A percentile compares a stretch with the other conserved stretches of the same genome.
Conservation (phyloP, 2,888 invertebrate genomes). For the Dryocosmus kuriphilus region DNA sequence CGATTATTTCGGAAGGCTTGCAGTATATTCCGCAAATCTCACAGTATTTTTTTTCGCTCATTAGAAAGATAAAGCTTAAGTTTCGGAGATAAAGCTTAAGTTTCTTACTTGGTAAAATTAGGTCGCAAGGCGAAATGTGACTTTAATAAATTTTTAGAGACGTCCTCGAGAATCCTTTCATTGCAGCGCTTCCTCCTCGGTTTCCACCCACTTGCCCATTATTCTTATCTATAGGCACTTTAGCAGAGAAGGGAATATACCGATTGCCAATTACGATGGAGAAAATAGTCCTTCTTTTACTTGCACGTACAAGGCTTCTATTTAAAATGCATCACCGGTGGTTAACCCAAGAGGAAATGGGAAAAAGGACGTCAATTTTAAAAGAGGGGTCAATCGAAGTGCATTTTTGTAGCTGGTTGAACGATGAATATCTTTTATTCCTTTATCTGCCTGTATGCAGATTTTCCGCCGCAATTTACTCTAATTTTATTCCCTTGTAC, state of each 20-base stretch:
- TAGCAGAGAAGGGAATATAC: slow-evolving; percentile 12
- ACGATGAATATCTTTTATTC: slow-evolving; percentile 23
- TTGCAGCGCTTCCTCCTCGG: slow-evolving; percentile 24
- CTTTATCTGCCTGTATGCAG: background rate
- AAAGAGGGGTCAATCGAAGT: slow-evolving; percentile 13
- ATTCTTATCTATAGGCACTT: slow-evolving; percentile 36
- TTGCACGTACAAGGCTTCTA: slow-evolving; percentile 4
- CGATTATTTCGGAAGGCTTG: background rate
- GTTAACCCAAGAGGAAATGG: background rate
- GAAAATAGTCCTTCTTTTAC: slow-evolving; percentile 9
- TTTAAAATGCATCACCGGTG: slow-evolving; percentile 21
- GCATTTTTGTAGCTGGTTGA: slow-evolving; percentile 8
- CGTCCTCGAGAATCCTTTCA: slow-evolving; percentile 34
- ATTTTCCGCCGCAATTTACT: background rate
- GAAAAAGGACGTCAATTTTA: background rate
- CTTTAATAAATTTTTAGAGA: slow-evolving; percentile 44
- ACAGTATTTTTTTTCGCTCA: background rate
- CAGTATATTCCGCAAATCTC: background rate
- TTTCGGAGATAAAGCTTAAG: slow-evolving; percentile 2
- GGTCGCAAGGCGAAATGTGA: slow-evolving; percentile 44
- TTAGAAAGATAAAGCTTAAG: background rate
- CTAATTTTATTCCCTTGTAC: slow-evolving; percentile 25
- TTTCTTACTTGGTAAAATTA: slow-evolving; percentile 40
- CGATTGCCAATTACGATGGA: slow-evolving; percentile 31
- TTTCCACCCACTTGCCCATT: slow-evolving; percentile 37